These are phyloP conservation scores for Spodoptera litura DNA, from an alignment of 1,140 invertebrate species.

Conservation along the genomic window DNA sequence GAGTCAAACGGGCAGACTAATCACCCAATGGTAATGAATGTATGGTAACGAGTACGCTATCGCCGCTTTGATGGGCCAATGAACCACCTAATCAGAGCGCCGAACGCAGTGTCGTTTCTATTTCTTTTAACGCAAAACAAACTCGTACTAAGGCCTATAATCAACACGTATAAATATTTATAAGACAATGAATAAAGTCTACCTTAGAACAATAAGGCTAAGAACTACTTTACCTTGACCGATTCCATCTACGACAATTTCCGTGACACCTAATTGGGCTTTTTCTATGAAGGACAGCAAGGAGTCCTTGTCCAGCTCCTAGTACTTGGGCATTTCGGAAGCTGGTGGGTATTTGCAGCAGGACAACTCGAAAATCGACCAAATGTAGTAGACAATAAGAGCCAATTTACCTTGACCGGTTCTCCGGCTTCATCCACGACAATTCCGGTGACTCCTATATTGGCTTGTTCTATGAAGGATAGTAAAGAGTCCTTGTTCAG, in stretches of 20 bases:
- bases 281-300: slow-evolving; percentile 95
- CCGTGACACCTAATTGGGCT: slow-evolving; percentile 94
- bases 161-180: too few relatives aligned
- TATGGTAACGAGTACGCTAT: too few relatives aligned
- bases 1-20: too few relatives aligned
- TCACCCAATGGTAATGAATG: too few relatives aligned
- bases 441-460: slow-evolving; percentile 93
- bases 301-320: slow-evolving; percentile 95
- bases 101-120: too few relatives aligned
- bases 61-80: too few relatives aligned
- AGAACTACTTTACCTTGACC: too few relatives aligned
- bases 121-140: too few relatives aligned
- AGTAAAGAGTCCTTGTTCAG: slow-evolving; percentile 95
- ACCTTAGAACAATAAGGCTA: too few relatives aligned
- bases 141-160: too few relatives aligned
- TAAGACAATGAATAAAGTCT: too few relatives aligned
- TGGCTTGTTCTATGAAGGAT: slow-evolving; percentile 93
- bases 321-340: slow-evolving; percentile 90
- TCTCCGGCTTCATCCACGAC: slow-evolving; percentile 77
- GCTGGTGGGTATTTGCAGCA: slow-evolving; percentile 97
- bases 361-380: slow-evolving; percentile 92
- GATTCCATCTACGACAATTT: slow-evolving; percentile 82
- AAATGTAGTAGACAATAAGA: not conserved
- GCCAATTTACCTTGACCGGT: slow-evolving; percentile 67
- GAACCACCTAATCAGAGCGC: too few relatives aligned